Evolutionary conservation across 2,113 vertebrate genomes (phyloP).

Genomic region (Hippolais icterina): DNA sequence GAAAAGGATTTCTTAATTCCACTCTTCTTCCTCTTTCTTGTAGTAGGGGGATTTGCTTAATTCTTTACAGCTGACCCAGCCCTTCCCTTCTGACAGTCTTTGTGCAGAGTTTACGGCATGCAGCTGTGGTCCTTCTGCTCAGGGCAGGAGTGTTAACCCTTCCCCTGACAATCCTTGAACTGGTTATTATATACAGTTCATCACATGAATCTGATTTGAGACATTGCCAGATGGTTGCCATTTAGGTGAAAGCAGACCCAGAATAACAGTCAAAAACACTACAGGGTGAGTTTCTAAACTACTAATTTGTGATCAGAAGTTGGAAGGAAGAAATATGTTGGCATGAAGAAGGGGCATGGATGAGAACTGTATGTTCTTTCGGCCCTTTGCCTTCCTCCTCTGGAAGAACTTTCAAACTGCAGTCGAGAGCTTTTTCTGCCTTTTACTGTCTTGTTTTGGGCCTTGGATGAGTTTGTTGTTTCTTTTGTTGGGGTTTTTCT

Average conservation of each 20-base stretch:
- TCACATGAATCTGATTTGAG: constrained; percentile 17
- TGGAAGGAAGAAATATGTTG: constrained; percentile 36
- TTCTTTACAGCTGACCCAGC: constrained; percentile 61
- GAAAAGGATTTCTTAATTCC: constrained; percentile 27
- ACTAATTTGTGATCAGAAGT: constrained; percentile 37
- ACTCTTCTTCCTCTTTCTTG: constrained; percentile 26
- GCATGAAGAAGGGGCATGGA: neutral
- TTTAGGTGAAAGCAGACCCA: constrained; percentile 40
- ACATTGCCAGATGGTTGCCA: constrained; percentile 53
- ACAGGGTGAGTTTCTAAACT: constrained; percentile 19
- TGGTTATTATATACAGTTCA: constrained; percentile 36
- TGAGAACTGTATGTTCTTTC: neutral
- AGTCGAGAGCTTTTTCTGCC: neutral
- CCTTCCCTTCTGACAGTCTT: constrained; percentile 45
- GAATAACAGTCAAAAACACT: constrained; percentile 16
- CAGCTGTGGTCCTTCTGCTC: constrained; percentile 46
- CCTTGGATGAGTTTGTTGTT: neutral
- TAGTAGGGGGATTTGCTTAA: constrained; percentile 58
- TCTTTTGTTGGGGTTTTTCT: no score
- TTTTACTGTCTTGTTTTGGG: neutral
- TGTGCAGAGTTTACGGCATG: constrained; percentile 36
- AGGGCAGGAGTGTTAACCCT: constrained; percentile 61
- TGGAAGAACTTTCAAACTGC: neutral
- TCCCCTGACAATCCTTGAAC: constrained; percentile 56
- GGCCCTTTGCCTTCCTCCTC: neutral